Percentiles rank a stretch among this genome's conserved stretches.
phyloP scores from a whole-genome alignment of 2,797 vertebrate species.

The Eulemur rubriventer region DNA sequence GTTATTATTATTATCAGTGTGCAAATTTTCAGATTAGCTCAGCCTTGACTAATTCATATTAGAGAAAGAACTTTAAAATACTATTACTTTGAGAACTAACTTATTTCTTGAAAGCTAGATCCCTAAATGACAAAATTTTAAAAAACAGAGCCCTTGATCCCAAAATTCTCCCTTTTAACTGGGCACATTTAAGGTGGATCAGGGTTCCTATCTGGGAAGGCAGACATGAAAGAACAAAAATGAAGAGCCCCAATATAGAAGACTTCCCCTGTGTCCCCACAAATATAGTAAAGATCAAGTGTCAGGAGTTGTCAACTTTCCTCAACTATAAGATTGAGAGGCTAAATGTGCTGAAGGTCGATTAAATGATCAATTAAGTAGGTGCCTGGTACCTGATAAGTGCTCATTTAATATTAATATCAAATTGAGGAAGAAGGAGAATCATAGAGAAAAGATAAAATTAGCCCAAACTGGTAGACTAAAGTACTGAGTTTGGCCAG shows the following conservation, averaged over 20 bases:
- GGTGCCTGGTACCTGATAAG: not conserved
- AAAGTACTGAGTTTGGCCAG: not conserved
- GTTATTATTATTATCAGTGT: not conserved
- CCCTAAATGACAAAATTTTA: not conserved
- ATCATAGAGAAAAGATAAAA: not conserved
- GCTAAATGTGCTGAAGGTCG: not conserved
- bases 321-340: not conserved
- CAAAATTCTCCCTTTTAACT: not conserved
- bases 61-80: not conserved
- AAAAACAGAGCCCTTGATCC: not conserved
- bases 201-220: not conserved
- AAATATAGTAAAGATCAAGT: not conserved
- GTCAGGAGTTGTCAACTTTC: not conserved
- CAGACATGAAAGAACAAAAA: not conserved
- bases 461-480: not conserved
- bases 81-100: not conserved
- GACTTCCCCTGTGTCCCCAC: fast-evolving
- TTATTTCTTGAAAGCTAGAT: not conserved
- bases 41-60: not conserved
- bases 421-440: not conserved
- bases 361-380: not conserved
- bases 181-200: not conserved
- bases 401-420: not conserved
- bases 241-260: not conserved
- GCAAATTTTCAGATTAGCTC: not conserved